These are phyloP conservation scores for Falco punctatus DNA, from an alignment of 2,113 vertebrate genomes.

Conservation along the genomic window DNA sequence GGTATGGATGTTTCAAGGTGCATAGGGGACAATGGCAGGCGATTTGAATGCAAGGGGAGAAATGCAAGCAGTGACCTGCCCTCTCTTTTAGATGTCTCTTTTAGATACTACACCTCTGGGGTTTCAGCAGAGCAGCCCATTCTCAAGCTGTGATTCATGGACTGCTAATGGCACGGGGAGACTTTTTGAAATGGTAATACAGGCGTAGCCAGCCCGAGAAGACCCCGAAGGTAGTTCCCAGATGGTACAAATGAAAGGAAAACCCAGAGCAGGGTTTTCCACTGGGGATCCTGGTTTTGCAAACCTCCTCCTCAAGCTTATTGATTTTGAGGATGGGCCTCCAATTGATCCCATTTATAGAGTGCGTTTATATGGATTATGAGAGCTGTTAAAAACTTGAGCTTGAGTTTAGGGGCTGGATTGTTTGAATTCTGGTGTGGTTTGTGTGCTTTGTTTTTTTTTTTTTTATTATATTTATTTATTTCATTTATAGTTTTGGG, in stretches of 20 bases:
- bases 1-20: background rate
- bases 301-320: background rate
- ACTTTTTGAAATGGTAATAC: slow-evolving; percentile 39
- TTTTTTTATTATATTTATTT: background rate
- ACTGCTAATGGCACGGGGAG: background rate
- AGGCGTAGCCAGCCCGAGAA: background rate
- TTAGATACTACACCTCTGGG: background rate
- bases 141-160: slow-evolving; percentile 9
- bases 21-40: background rate
- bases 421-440: background rate
- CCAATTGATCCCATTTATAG: background rate
- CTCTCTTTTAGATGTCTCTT: background rate
- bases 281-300: background rate
- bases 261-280: background rate
- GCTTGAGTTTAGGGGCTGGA: background rate
- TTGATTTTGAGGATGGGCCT: background rate
- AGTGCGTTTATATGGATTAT: background rate
- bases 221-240: slow-evolving; percentile 7
- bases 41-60: background rate
- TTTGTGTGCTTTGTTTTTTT: too few relatives aligned
- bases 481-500: too few relatives aligned
- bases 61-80: background rate
- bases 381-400: background rate
- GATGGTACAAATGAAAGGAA: background rate
- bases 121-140: background rate